Evolutionary conservation across 1,140 invertebrate species (phyloP), one percentile per base, ranked within the genome.

Genomic region (Conus betulinus): DNA sequence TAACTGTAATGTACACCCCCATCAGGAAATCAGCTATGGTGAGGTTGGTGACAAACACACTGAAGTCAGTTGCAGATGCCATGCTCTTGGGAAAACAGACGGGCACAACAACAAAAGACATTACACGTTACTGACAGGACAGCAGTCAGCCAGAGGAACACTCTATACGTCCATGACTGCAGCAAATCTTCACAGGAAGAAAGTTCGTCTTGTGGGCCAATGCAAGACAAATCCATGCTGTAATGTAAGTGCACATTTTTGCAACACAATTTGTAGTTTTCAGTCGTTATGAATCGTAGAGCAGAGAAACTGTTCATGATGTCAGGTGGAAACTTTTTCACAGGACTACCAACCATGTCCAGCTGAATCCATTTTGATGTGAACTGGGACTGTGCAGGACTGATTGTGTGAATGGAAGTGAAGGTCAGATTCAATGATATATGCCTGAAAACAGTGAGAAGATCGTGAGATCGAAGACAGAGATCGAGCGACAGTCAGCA

Each of bases 1-100:
- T 93, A 10, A 93, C 90, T 91, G n/a, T n/a, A n/a, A 52, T 93
- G 76, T 84, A 93, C 93, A 10, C 93, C 67, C 93, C 93, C 93
- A 93, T 94, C 39, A 93, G 25, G 39, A 93, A 88, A 74, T 94
- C 92, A n/a, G 93, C 90, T 15, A 92, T 13, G 39, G 60, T 87
- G 39, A 39, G 39, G 3, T 39, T 39, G 39, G 0, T 39, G 39
- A 39, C 39, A 39, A 39, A 39, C 39, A 39, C 39, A 39, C 39
- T 39, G 39, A 89, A 89, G 13, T 39, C 84, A 11, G 55, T 84
- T 11, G 57, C 63, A 5, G 55, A 39, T 39, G 57, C 81, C 57
- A 52, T 20, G 51, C n/a, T 83, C 27, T 63, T 82, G 6, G n/a
- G 20, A 27, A 57, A 63, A 82, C 11, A 85, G 81, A 5, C 39